phyloP scores from a whole-genome alignment of 2,888 invertebrate genomes.

The Graphium colonna region DNA sequence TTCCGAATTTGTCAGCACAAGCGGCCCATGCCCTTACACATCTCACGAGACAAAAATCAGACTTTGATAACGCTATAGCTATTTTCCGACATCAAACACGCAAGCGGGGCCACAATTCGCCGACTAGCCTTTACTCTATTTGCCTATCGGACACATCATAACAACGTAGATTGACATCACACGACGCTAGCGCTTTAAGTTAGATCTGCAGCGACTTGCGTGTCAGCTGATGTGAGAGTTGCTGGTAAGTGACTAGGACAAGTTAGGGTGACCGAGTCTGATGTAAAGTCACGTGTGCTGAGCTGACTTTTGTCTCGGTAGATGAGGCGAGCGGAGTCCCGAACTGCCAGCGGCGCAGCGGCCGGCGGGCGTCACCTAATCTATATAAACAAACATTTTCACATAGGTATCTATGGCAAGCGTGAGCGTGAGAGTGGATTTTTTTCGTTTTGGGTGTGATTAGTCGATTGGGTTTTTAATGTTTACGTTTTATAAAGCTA shows the following conservation, averaged over 20 bases:
- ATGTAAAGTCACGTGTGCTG: slow-evolving; percentile 43
- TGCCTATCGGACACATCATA: slow-evolving; percentile 2
- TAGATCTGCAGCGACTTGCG: slow-evolving; percentile 7
- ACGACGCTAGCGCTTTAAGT: slow-evolving; percentile 9
- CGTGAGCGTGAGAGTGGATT: slow-evolving; percentile 81
- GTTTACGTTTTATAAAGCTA: slow-evolving; percentile 77
- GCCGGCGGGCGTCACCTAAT: slow-evolving; percentile 75
- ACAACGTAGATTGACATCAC: slow-evolving; percentile 8
- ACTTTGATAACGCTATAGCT: slow-evolving; percentile 25
- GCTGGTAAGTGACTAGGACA: slow-evolving; percentile 36
- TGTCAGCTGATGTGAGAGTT: slow-evolving; percentile 12
- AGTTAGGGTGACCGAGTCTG: slow-evolving; percentile 31
- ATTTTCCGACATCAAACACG: slow-evolving; percentile 3
- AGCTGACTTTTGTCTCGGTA: slow-evolving; percentile 80
- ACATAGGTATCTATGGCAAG: slow-evolving; percentile 81
- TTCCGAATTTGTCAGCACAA: slow-evolving; percentile 76
- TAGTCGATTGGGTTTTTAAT: slow-evolving; percentile 80
- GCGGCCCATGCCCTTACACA: slow-evolving; percentile 68
- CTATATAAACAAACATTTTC: slow-evolving; percentile 78
- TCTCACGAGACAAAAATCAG: slow-evolving; percentile 81
- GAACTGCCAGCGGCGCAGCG: slow-evolving; percentile 69
- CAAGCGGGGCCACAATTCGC: slow-evolving; percentile 8
- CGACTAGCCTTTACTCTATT: background rate
- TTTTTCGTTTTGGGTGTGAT: slow-evolving; percentile 80
- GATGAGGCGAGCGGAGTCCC: slow-evolving; percentile 75